These are phyloP conservation scores for Hermetia illucens DNA, from an alignment of 1,140 invertebrate species.

Conservation along the genomic window DNA sequence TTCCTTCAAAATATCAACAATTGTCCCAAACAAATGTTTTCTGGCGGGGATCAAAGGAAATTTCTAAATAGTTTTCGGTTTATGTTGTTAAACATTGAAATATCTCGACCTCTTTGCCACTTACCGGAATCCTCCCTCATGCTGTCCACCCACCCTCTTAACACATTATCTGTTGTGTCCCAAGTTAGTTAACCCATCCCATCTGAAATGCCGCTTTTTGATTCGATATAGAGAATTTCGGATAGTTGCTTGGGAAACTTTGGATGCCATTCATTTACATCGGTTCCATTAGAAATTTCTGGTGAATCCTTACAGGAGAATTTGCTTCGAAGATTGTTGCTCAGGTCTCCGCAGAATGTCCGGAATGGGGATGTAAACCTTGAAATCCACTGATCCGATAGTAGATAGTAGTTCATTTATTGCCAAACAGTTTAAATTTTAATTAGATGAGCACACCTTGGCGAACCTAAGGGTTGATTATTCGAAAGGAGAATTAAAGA, in stretches of 20 bases:
- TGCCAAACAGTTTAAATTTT: neutral
- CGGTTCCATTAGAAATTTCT: neutral
- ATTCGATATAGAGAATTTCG: no score
- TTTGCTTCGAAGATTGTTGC: neutral
- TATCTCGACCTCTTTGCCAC: neutral
- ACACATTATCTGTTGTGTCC: no score
- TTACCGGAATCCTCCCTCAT: neutral
- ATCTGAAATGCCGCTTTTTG: no score
- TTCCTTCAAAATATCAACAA: neutral
- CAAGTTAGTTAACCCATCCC: no score
- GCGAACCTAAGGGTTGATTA: neutral
- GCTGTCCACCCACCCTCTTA: neutral
- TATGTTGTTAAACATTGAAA: slow-evolving; percentile 1
- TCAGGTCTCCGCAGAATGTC: no score
- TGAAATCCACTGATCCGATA: no score
- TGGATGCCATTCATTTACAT: neutral
- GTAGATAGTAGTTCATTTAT: neutral
- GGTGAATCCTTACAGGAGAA: neutral
- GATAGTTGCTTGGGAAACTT: no score
- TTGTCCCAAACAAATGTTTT: slow-evolving; percentile 1
- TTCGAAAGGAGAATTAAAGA: no score
- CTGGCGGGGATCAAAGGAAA: slow-evolving; percentile 1
- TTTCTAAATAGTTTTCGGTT: slow-evolving; percentile 1
- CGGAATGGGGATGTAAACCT: no score
- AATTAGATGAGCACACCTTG: neutral